Percentiles rank a stretch among this genome's conserved stretches.
Conservation (phyloP, 2,888 invertebrate species). For the Spatulosminthurus flaviceps region DNA sequence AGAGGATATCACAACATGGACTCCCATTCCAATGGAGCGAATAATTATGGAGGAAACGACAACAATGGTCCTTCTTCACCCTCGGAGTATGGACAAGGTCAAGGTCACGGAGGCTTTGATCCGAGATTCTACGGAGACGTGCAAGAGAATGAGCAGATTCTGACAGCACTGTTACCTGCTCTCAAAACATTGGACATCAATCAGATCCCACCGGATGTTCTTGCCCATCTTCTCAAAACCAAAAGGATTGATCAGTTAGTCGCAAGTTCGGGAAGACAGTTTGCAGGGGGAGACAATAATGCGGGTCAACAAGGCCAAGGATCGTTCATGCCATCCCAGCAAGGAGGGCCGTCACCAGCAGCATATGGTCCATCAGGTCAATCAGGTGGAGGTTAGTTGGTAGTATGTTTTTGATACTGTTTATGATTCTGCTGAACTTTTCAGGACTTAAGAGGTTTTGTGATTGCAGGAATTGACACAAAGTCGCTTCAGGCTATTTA, state of each 20-base stretch:
- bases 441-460: too few relatives aligned
- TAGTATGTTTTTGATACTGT: too few relatives aligned
- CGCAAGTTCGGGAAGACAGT: not conserved
- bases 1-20: too few relatives aligned
- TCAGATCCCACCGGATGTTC: slow-evolving; percentile 58
- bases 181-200: slow-evolving; percentile 56
- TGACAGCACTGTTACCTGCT: slow-evolving; percentile 52
- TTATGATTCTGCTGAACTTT: too few relatives aligned
- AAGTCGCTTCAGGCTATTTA: too few relatives aligned
- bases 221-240: slow-evolving; percentile 55
- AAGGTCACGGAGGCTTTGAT: slow-evolving; percentile 11
- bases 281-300: too few relatives aligned
- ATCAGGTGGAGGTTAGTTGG: too few relatives aligned
- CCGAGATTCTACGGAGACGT: slow-evolving; percentile 39
- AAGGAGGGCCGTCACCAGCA: not conserved
- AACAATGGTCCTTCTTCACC: not conserved
- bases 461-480: too few relatives aligned
- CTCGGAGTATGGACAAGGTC: not conserved
- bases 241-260: slow-evolving; percentile 51
- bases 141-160: slow-evolving; percentile 33
- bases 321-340: not conserved
- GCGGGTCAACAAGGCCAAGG: not conserved
- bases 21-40: too few relatives aligned
- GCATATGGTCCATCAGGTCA: too few relatives aligned
- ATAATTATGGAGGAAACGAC: not conserved